phyloP scores from a whole-genome alignment of 2,888 invertebrate genomes.

The Nezara viridula region DNA sequence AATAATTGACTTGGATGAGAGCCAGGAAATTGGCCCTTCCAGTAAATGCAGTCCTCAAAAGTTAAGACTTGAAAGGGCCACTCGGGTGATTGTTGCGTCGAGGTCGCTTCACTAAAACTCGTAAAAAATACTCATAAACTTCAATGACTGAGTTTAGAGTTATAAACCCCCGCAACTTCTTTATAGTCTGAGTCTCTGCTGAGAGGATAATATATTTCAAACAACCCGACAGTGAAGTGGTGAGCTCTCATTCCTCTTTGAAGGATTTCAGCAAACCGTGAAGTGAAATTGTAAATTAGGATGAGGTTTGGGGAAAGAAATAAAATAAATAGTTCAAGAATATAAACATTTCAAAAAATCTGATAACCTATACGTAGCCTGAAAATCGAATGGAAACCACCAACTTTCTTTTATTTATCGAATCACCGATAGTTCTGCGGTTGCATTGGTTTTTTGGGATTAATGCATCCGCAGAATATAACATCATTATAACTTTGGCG shows the following conservation, averaged over 20 bases:
- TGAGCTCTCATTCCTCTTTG: not conserved
- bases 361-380: no score
- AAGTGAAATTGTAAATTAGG: not conserved
- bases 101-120: conserved; percentile 1
- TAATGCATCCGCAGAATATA: no score
- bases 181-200: not conserved
- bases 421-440: no score
- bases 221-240: not conserved
- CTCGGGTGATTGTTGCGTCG: not conserved
- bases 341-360: no score
- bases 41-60: not conserved
- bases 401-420: no score
- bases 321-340: no score
- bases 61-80: conserved; percentile 12
- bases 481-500: no score
- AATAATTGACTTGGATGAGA: not conserved
- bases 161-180: conserved; percentile 10
- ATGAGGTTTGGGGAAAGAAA: not conserved
- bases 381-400: no score
- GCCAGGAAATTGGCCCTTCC: not conserved
- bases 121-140: conserved; percentile 27
- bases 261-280: not conserved
- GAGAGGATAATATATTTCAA: not conserved
- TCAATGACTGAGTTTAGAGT: conserved; percentile 13
- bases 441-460: no score